Percentiles rank a stretch among this genome's conserved stretches.
These are phyloP conservation scores for Megaleporinus macrocephalus DNA, from an alignment of 2,113 vertebrate species.

Conservation along the genomic window DNA sequence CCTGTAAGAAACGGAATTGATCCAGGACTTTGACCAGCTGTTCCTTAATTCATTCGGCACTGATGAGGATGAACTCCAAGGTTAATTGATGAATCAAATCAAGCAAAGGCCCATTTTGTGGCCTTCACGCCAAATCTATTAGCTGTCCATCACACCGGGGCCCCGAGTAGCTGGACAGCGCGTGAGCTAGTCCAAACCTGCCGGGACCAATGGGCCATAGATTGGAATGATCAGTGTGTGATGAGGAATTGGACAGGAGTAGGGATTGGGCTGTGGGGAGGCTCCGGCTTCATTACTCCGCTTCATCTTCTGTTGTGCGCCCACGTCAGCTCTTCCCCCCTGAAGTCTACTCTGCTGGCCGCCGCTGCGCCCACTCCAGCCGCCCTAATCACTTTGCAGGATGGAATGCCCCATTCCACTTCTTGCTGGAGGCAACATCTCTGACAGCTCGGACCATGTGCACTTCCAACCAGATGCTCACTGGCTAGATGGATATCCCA, in stretches of 20 bases:
- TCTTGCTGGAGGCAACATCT: conserved; percentile 28
- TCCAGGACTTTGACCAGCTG: conserved; percentile 19
- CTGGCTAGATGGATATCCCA: not conserved
- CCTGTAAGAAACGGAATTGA: conserved; percentile 24
- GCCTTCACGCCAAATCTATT: conserved; percentile 58
- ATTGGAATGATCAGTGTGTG: conserved; percentile 64
- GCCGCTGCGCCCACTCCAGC: conserved; percentile 20
- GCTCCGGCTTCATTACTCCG: conserved; percentile 63
- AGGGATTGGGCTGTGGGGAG: conserved; percentile 57
- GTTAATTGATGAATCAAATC: conserved; percentile 62
- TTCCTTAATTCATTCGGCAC: conserved; percentile 30
- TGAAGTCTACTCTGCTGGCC: conserved; percentile 41
- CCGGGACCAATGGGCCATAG: conserved; percentile 59
- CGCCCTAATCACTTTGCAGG: conserved; percentile 42
- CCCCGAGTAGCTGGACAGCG: conserved; percentile 34
- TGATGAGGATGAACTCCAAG: conserved; percentile 46
- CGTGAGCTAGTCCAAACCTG: conserved; percentile 44
- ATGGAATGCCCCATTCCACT: conserved; percentile 9
- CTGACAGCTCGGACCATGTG: conserved; percentile 38
- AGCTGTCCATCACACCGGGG: conserved; percentile 53
- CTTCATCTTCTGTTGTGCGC: conserved; percentile 60
- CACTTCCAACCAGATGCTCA: conserved; percentile 15
- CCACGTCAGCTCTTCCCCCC: conserved; percentile 52
- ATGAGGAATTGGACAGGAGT: conserved; percentile 62
- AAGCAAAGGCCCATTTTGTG: conserved; percentile 23